These are phyloP conservation scores for Megaceryle torquata DNA, from an alignment of 2,113 vertebrate species.

Conservation along the genomic window DNA sequence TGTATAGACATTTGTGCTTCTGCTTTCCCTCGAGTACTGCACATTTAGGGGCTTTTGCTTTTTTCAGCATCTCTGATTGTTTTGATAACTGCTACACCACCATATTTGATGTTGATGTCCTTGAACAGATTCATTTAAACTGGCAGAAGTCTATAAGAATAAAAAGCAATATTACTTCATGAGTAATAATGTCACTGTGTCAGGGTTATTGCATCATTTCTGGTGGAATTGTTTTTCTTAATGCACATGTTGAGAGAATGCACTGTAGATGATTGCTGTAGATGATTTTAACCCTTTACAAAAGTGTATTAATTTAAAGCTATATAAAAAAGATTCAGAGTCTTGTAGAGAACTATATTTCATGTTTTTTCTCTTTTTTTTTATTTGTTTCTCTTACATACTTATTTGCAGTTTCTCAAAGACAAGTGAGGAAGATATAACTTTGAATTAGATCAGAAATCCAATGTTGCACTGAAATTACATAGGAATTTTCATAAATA, in stretches of 20 bases:
- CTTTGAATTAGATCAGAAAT: not conserved
- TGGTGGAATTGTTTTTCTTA: constrained; percentile 41
- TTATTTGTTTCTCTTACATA: not conserved
- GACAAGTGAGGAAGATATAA: not conserved
- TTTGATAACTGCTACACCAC: not conserved
- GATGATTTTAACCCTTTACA: constrained; percentile 20
- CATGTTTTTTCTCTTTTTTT: not conserved
- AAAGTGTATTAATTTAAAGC: not conserved
- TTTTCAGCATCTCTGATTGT: not conserved
- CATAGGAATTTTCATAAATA: constrained; percentile 52
- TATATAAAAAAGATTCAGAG: not conserved
- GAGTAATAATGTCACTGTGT: constrained; percentile 32
- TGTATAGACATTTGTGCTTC: not conserved
- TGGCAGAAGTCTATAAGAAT: constrained; percentile 22
- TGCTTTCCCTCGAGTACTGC: not conserved
- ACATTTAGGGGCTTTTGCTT: not conserved
- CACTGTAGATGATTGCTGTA: not conserved
- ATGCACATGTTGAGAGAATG: constrained; percentile 3
- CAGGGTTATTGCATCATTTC: constrained; percentile 32
- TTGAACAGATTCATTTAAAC: constrained; percentile 22
- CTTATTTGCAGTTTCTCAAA: not conserved
- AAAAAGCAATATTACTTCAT: constrained; percentile 51
- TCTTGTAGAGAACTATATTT: not conserved
- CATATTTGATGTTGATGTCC: constrained; percentile 7
- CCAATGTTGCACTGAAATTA: not conserved